phyloP scores from a whole-genome alignment of 2,888 invertebrate genomes.

The Coecobrya sp. region DNA sequence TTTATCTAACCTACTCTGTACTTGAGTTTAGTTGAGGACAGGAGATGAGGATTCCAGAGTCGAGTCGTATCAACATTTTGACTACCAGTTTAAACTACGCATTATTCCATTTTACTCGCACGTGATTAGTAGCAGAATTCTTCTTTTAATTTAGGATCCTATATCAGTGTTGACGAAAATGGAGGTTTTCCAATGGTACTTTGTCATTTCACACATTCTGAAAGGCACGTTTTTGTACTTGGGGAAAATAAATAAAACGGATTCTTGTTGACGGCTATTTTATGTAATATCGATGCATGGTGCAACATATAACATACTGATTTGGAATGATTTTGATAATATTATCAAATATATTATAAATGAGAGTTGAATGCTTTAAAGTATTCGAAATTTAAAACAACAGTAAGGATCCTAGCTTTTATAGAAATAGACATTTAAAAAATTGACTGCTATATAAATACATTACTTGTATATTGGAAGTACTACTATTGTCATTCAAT shows the following conservation, averaged over 20 bases:
- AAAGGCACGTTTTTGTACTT: background rate
- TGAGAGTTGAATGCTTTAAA: background rate
- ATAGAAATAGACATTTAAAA: background rate
- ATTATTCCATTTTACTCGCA: background rate
- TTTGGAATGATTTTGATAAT: too few species aligned
- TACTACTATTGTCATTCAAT: background rate
- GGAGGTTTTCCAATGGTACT: background rate
- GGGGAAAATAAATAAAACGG: background rate
- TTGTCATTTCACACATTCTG: background rate
- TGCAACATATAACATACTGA: too few species aligned
- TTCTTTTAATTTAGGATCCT: background rate
- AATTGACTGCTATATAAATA: too few species aligned
- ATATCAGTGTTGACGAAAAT: background rate
- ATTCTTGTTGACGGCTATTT: background rate
- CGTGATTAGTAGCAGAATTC: background rate
- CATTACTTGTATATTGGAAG: too few species aligned
- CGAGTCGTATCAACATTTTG: constrained; percentile 49
- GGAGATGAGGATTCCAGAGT: constrained; percentile 73
- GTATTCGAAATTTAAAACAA: background rate
- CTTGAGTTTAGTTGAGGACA: constrained; percentile 15
- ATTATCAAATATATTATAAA: background rate
- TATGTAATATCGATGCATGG: too few species aligned
- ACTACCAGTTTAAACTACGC: background rate
- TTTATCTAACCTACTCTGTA: background rate
- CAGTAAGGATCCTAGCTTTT: background rate